These are phyloP conservation scores for Acleris sparsana DNA, from an alignment of 2,888 invertebrate genomes.

Conservation along the genomic window DNA sequence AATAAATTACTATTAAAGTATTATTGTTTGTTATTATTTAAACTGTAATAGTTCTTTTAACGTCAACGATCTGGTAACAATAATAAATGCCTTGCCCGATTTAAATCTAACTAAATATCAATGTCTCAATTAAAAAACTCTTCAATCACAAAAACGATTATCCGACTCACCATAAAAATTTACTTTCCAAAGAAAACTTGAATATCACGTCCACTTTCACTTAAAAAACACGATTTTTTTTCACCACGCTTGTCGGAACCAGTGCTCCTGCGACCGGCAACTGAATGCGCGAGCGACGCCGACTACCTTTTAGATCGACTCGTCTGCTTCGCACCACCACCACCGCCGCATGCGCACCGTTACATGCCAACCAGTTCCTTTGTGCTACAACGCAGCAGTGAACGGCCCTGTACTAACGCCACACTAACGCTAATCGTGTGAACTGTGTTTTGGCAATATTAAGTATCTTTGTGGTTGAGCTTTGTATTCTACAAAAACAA, in stretches of 20 bases:
- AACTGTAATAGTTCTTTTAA: no score
- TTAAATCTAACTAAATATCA: no score
- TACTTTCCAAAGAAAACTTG: neutral
- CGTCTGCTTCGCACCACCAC: constrained; percentile 30
- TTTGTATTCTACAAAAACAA: no score
- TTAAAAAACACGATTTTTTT: constrained; percentile 2
- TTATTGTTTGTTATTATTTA: no score
- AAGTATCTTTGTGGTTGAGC: no score
- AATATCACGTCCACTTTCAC: constrained; percentile 27
- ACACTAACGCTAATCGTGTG: neutral
- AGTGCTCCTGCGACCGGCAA: constrained; percentile 26
- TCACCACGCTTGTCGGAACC: no score
- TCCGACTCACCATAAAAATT: neutral
- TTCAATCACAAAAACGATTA: neutral
- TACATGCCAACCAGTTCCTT: constrained; percentile 33
- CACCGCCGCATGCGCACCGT: constrained; percentile 27
- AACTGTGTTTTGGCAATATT: no score
- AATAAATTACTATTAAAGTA: no score
- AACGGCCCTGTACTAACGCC: neutral
- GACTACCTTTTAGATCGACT: constrained; percentile 38
- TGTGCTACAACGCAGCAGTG: constrained; percentile 9
- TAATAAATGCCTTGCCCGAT: no score
- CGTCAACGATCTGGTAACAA: no score
- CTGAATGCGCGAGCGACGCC: constrained; percentile 40
- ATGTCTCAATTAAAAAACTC: neutral